These are phyloP conservation scores for Meriones psammophilus DNA, from an alignment of 2,797 vertebrate genomes.

Conservation along the genomic window DNA sequence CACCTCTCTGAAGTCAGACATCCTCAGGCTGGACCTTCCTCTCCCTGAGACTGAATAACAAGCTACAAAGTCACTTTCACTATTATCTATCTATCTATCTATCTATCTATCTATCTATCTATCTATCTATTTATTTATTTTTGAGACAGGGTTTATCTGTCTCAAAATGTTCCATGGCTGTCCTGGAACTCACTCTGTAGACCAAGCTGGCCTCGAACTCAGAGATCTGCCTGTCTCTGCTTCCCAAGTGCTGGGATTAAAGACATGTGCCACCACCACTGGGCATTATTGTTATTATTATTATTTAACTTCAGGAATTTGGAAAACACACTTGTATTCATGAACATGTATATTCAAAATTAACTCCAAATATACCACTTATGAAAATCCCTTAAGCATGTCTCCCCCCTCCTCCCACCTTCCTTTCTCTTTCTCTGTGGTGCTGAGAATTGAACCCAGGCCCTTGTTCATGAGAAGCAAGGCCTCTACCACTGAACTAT, in stretches of 20 bases:
- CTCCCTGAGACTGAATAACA: neutral
- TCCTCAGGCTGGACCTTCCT: neutral
- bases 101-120: no score
- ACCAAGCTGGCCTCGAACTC: no score
- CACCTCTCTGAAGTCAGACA: neutral
- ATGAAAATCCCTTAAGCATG: neutral
- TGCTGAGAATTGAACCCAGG: neutral
- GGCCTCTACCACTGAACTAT: neutral
- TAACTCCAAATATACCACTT: neutral
- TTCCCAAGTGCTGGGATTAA: no score
- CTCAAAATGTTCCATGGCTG: no score
- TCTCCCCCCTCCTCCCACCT: no score
- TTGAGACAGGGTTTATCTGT: no score
- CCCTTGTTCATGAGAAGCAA: neutral
- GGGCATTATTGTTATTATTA: no score
- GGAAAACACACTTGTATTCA: neutral
- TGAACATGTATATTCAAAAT: neutral
- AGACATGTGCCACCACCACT: no score
- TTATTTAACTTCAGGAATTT: conserved; percentile 34
- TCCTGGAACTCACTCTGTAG: no score
- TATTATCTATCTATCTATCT: neutral
- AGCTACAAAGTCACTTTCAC: neutral
- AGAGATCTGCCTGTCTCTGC: no score
- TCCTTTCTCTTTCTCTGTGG: neutral
- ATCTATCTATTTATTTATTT: no score